A percentile compares a stretch with the other conserved stretches of the same genome.
Evolutionary conservation across 2,113 vertebrate genomes (phyloP).

Genomic region (Diadophis punctatus): DNA sequence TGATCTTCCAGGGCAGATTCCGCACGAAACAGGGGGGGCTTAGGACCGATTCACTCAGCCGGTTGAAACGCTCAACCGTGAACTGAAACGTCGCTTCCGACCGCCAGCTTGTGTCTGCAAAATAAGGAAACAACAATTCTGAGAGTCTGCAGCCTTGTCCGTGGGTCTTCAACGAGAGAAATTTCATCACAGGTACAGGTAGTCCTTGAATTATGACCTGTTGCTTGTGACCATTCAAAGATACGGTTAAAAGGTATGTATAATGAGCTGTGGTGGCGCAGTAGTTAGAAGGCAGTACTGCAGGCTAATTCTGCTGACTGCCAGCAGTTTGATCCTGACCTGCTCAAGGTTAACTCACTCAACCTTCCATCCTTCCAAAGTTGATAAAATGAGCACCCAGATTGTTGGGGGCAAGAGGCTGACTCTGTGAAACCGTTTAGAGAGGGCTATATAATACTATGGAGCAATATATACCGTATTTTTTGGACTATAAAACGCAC

Average conservation of each 20-base stretch:
- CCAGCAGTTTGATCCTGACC: no score
- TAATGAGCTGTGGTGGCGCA: no score
- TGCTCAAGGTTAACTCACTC: no score
- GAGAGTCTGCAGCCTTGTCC: background rate
- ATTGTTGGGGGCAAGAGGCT: no score
- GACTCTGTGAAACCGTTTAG: no score
- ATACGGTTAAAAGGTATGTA: background rate
- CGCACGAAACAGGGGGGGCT: conserved; percentile 96
- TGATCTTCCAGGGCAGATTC: conserved; percentile 99
- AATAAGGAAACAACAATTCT: background rate
- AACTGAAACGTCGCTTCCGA: conserved; percentile 98
- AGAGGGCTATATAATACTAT: no score
- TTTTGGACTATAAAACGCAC: no score
- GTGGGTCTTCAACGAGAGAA: background rate
- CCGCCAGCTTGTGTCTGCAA: conserved; percentile 95
- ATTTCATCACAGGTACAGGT: background rate
- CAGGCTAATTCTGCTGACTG: no score
- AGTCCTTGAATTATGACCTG: background rate
- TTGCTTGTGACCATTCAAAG: background rate
- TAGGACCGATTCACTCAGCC: conserved; percentile 94
- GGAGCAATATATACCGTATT: no score
- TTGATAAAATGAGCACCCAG: no score
- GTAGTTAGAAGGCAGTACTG: no score
- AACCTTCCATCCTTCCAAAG: no score
- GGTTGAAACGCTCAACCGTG: conserved; percentile 95